These are phyloP conservation scores for Pterostichus madidus DNA, from an alignment of 2,888 invertebrate genomes.

Conservation along the genomic window DNA sequence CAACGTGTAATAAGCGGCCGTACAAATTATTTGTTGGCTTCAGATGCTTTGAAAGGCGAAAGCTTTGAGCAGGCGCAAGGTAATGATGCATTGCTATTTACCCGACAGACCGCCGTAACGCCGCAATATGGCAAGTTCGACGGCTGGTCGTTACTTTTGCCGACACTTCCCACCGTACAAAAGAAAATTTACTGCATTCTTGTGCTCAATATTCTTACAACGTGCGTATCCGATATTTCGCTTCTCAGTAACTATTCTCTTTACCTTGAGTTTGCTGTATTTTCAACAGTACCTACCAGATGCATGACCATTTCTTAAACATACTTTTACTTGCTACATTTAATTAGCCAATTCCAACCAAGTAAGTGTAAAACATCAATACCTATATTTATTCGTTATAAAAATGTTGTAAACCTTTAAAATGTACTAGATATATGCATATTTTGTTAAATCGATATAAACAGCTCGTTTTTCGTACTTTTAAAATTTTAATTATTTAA, in stretches of 20 bases:
- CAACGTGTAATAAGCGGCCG: slow-evolving; percentile 51
- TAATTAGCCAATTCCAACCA: too few relatives aligned
- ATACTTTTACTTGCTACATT: too few relatives aligned
- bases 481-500: too few relatives aligned
- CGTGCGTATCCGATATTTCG: slow-evolving; percentile 18
- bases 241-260: slow-evolving; percentile 6
- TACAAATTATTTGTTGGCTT: slow-evolving; percentile 58
- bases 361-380: too few relatives aligned
- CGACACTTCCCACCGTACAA: slow-evolving; percentile 24
- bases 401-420: too few relatives aligned
- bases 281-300: not conserved
- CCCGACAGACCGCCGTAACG: not conserved
- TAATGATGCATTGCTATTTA: slow-evolving; percentile 23
- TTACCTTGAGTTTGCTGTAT: slow-evolving; percentile 10
- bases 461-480: too few relatives aligned
- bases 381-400: too few relatives aligned
- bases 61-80: slow-evolving; percentile 1
- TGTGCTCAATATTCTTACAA: slow-evolving; percentile 18
- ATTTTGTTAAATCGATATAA: too few relatives aligned
- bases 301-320: too few relatives aligned
- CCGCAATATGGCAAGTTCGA: not conserved
- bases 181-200: slow-evolving; percentile 32
- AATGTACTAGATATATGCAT: too few relatives aligned
- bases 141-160: slow-evolving; percentile 20
- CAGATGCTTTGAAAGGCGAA: not conserved